phyloP scores from a whole-genome alignment of 2,797 vertebrate species.

The Neosilurus mollespiculum region DNA sequence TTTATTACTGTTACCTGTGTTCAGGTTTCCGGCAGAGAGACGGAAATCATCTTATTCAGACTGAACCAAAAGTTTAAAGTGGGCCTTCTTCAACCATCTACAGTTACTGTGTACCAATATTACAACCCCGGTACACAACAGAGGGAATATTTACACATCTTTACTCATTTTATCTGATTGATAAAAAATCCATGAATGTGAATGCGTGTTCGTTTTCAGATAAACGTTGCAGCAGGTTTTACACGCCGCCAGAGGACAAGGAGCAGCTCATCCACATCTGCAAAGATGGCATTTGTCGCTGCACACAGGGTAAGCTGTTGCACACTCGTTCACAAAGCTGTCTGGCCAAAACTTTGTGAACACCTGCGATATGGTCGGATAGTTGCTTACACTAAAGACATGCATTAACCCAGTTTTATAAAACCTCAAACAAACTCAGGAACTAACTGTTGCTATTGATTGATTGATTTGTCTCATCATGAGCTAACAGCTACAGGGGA shows the following conservation, averaged over 20 bases:
- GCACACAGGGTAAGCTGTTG: no score
- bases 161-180: no score
- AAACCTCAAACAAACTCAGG: not conserved
- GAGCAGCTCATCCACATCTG: no score
- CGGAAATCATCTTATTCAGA: conserved; percentile 70
- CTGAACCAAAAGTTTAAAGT: conserved; percentile 76
- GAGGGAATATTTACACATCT: no score
- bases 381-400: not conserved
- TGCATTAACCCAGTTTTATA: not conserved
- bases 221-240: no score
- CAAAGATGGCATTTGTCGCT: no score
- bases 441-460: not conserved
- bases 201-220: no score
- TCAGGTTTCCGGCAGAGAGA: conserved; percentile 69
- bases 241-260: no score
- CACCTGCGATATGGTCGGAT: not conserved
- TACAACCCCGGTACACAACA: no score
- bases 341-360: conserved; percentile 46
- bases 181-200: no score
- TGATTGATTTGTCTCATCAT: not conserved
- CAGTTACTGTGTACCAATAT: conserved; percentile 45
- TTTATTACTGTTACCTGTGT: not conserved
- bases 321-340: no score
- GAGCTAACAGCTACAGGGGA: not conserved
- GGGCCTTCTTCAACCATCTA: conserved; percentile 73